Evolutionary conservation across 2,113 vertebrate species (phyloP), one percentile per base, ranked within the genome.

Genomic region (Saguinus midas): DNA sequence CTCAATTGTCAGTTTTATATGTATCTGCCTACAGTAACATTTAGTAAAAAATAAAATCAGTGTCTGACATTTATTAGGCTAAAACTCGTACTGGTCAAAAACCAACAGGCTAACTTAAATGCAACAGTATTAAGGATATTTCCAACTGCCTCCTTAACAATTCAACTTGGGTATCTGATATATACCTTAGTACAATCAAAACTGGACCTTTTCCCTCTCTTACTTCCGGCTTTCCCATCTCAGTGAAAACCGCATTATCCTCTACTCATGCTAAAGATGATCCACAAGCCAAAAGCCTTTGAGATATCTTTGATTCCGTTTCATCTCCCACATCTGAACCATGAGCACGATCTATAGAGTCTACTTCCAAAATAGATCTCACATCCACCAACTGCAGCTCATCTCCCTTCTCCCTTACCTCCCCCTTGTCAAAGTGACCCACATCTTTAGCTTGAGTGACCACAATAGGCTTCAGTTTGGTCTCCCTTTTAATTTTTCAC

Each of bases 11-110:
- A 72, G n/a, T 64, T 25, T n/a, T 68, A 86, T 48, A 92, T 68
- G 73, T 75, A 90, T 75, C 52, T 50, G 66, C 43, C 75, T 48
- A 43, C 1, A 94, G 29, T 50, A 73, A 23, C 4, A 2, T 29
- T 76, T 32, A 73, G 57, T 68, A 55, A 91, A 78, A 96, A 93
- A 91, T 61, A 91, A 93, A 91, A 80, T 68, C 12, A 45, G 85
- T 20, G 23, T 58, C 21, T 93, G 21, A 76, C 76, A 48, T 72
- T 72, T 80, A 80, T 50, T 37, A 85, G 57, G 61, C 23, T 72
- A 86, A 82, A n/a, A 32, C 61, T 82, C 57, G 35, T 52, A 76
- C 35, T 85, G 72, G 72, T 25, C 64, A 23, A 75, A 96, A 82
- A 8, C 68, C 64, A 96, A 85, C 5, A 86, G 75, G 70, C 64